Conservation (phyloP, 2,797 vertebrate species). For the Rachycentron canadum region DNA sequence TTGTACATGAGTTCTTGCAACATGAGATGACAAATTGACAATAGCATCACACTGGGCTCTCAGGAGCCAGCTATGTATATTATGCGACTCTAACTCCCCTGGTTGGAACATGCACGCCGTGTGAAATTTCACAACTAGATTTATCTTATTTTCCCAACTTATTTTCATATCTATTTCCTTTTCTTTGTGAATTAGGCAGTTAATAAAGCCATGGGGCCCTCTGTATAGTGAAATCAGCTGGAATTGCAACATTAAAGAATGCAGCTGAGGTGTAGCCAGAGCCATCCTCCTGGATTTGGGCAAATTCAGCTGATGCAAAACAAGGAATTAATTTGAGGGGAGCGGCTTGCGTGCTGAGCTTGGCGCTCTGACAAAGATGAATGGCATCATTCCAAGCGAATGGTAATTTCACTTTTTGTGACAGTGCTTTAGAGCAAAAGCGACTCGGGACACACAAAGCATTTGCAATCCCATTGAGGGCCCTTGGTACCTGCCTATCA, state of each 20-base stretch:
- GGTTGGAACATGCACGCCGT: conserved; percentile 83
- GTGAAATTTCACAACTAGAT: conserved; percentile 91
- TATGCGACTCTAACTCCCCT: conserved; percentile 87
- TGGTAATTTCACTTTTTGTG: conserved; percentile 99
- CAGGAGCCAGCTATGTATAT: conserved; percentile 89
- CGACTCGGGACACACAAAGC: conserved; percentile 95
- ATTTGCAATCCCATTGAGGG: conserved; percentile 98
- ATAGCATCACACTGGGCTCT: conserved; percentile 90
- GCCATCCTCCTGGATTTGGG: conserved; percentile 99
- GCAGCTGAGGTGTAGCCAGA: conserved; percentile 91
- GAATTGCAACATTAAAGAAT: conserved; percentile 97
- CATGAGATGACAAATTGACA: conserved; percentile 96
- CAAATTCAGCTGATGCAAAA: conserved; percentile 99
- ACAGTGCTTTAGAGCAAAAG: conserved; percentile 99
- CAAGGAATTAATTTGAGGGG: conserved; percentile 99
- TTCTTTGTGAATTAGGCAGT: conserved; percentile 96
- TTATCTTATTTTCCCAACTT: conserved; percentile 96
- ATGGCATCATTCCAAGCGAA: conserved; percentile 99
- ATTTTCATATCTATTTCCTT: conserved; percentile 98
- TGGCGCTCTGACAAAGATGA: conserved; percentile 99
- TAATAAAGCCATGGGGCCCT: conserved; percentile 91
- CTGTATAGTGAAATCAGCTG: conserved; percentile 88
- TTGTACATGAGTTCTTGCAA: conserved; percentile 92
- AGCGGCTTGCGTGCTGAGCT: conserved; percentile 94
- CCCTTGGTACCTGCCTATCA: conserved; percentile 99